Evolutionary conservation across 2,113 vertebrate species (phyloP), one percentile per base, ranked within the genome.

Genomic region (Piaya cayana): DNA sequence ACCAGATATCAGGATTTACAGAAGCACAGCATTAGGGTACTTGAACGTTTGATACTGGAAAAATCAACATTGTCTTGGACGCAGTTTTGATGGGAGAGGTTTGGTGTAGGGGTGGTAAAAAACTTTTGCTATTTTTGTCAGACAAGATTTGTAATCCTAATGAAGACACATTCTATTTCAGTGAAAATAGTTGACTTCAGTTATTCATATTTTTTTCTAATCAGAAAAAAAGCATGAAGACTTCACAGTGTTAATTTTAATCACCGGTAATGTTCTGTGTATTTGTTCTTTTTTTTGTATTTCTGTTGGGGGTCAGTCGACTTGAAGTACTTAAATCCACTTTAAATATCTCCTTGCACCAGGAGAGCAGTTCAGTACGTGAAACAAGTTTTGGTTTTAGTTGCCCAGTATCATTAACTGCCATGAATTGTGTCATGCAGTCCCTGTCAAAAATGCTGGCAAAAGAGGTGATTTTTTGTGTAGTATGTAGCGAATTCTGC

Each of bases 11-110:
- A 97, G 87, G 91, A 95, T 96, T 97, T 97, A 96, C 96, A 97
- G 91, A 95, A 95, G 96, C 97, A 95, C 97, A 97, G 97, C 97
- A 84, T 96, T 97, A 91, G 79, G 94, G 72, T 97, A 97, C 81
- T 97, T 98, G 98, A 98, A 98, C 98, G 98, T 98, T 97, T 97
- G 97, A 97, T 98, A 98, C 97, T 98, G 97, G 97, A 97, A 98
- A 95, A 93, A 86, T 78, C 75, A 90, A 49, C 23, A 27, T 92
- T 17, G 15, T 91, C 72, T 93, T 90, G 97, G 96, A 97, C 94
- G 91, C 86, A 96, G 95, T 97, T 97, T 95, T 97, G 82, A 90
- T 49, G 85, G 92, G 90, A 93, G 88, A 78, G 69, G 90, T 93
- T 86, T 89, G 95, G 64, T 91, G 52, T 76, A 96, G 68, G 82